A percentile compares a stretch with the other conserved stretches of the same genome.
These are phyloP conservation scores for Machaerirhynchus nigripectus DNA, from an alignment of 2,113 vertebrate species.

Conservation along the genomic window DNA sequence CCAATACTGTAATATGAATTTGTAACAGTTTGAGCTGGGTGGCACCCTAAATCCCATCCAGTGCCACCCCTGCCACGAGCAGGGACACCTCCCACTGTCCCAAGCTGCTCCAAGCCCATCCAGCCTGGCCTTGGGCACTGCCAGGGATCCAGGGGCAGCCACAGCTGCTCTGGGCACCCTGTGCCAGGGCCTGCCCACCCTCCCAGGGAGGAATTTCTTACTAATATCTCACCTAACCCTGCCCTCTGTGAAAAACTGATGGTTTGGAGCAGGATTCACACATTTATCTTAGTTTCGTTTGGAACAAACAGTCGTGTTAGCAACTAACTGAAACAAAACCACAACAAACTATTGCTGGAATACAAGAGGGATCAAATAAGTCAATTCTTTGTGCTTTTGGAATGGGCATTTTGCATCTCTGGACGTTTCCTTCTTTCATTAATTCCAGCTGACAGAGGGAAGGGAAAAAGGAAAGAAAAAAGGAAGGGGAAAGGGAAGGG, in stretches of 20 bases:
- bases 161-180: background rate
- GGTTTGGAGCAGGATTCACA: background rate
- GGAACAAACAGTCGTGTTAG: background rate
- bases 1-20: no score
- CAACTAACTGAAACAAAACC: background rate
- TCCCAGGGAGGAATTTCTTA: background rate
- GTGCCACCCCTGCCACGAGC: background rate
- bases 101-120: background rate
- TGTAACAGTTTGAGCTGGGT: no score
- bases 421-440: background rate
- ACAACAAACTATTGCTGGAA: background rate
- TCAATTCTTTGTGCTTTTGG: background rate
- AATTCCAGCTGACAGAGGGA: background rate
- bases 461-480: background rate
- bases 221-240: background rate
- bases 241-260: background rate
- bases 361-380: background rate
- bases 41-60: no score
- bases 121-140: background rate
- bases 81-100: background rate
- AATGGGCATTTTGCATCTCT: background rate
- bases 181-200: background rate
- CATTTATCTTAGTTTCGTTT: background rate
- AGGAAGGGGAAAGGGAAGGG: background rate
- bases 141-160: no score